Percentiles rank a stretch among this genome's conserved stretches.
phyloP scores from a whole-genome alignment of 2,113 vertebrate genomes.

The Menidia beryllina region DNA sequence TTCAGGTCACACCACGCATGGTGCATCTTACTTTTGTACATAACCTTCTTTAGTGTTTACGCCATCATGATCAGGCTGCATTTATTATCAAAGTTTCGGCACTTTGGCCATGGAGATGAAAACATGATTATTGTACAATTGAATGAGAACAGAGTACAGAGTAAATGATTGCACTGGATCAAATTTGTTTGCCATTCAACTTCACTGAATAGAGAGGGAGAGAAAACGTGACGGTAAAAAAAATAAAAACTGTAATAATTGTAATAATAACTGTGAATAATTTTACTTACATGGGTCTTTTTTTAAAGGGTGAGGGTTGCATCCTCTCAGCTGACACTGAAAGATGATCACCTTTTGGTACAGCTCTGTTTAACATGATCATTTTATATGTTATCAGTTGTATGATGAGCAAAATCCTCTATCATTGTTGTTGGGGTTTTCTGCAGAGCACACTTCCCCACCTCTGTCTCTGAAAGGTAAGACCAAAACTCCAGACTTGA shows the following conservation, averaged over 20 bases:
- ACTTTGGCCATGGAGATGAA: neutral
- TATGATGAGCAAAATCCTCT: too few species aligned
- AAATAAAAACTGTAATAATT: neutral
- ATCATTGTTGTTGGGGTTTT: too few species aligned
- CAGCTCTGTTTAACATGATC: too few species aligned
- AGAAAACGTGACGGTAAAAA: neutral
- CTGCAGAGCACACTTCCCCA: too few species aligned
- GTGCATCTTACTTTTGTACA: constrained; percentile 21
- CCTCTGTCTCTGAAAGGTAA: too few species aligned
- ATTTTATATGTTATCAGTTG: too few species aligned
- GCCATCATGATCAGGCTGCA: constrained; percentile 19
- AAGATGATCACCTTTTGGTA: too few species aligned
- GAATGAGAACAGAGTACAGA: neutral
- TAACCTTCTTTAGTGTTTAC: constrained; percentile 12
- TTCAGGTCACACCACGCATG: neutral
- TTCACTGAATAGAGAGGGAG: neutral
- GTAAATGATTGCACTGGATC: neutral
- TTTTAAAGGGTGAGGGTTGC: too few species aligned
- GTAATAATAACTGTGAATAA: too few species aligned
- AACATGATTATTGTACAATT: neutral
- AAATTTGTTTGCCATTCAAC: neutral
- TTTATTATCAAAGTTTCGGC: neutral
- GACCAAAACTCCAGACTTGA: too few species aligned
- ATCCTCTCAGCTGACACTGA: too few species aligned
- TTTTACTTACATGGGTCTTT: too few species aligned